Evolutionary conservation across 2,888 invertebrate genomes (phyloP), one percentile per base, ranked within the genome.

Genomic region (Phymatocera aterrima): DNA sequence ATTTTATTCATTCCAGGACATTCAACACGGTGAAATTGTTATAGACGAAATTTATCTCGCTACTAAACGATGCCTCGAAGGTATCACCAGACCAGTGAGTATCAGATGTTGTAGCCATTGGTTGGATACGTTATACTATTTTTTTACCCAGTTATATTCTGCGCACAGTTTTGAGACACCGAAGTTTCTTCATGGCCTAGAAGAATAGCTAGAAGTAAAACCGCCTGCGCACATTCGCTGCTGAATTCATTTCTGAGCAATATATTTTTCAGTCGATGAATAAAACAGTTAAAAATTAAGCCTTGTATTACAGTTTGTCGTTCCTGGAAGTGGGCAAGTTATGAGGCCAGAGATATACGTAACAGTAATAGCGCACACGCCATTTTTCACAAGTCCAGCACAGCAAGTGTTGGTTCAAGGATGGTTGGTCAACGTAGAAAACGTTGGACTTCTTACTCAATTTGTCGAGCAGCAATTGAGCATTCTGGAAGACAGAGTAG

Each of bases 351-450:
- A 94, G 83, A 92, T 96, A 79, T 95, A 94, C 90, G 92, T 95
- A 68, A 95, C 95, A 81, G 94, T 96, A 84, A 94, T 96, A 88
- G 95, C 94, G 5, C 95, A 96, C 89, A 95, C 95, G 15, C 95
- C 96, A 77, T 95, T 95, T 90, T 93, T 95, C 84, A 93, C 93
- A 81, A 94, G 93, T 84, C 93, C 94, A 37, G 94, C 94, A 28
- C 95, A 95, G 88, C 94, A 95, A 92, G 95, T 95, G 74, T 89
- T 95, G 83, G 93, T 94, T 40, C 95, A 95, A 89, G 95, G 96
- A 65, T 94, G 94, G 90, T 91, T 93, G 80, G 91, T 95, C 77
- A 93, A 93, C 60, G 87, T 90, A 75, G 90, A 91, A 79, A 95
- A 95, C 88, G 90, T 95, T 65, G 91, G 91, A 70, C 90, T 91